A percentile compares a stretch with the other conserved stretches of the same genome.
Evolutionary conservation across 2,888 invertebrate genomes (phyloP).

Genomic region (Zygaena filipendulae): DNA sequence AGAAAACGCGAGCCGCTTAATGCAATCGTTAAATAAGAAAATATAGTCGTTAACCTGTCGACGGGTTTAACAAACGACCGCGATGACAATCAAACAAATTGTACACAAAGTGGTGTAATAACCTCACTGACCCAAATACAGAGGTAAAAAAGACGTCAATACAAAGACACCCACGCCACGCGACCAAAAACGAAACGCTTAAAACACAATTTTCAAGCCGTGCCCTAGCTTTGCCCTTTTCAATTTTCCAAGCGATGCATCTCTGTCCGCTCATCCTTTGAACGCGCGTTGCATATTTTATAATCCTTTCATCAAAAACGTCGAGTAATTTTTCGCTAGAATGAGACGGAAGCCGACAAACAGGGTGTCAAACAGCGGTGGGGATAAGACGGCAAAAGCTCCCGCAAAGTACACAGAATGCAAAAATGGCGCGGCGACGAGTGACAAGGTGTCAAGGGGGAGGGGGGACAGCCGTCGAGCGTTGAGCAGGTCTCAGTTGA

Average conservation of each 20-base stretch:
- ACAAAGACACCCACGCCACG: no score
- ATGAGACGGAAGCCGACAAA: conserved; percentile 51
- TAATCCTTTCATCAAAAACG: conserved; percentile 65
- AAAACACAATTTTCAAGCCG: no score
- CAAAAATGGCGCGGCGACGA: conserved; percentile 67
- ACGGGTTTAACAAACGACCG: conserved; percentile 21
- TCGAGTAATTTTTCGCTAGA: conserved; percentile 53
- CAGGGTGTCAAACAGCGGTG: conserved; percentile 67
- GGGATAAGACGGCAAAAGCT: conserved; percentile 69
- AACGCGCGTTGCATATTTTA: conserved; percentile 22
- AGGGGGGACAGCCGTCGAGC: conserved; percentile 28
- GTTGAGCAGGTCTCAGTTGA: conserved; percentile 44
- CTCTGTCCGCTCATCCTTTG: conserved; percentile 28
- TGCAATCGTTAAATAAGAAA: no score
- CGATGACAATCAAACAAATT: conserved; percentile 23
- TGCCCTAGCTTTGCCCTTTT: conserved; percentile 43
- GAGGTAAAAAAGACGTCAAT: conserved; percentile 18
- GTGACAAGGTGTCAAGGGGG: conserved; percentile 62
- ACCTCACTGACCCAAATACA: background rate
- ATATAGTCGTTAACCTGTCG: conserved; percentile 25
- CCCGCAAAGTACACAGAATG: conserved; percentile 69
- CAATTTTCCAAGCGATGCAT: conserved; percentile 57
- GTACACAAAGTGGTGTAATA: conserved; percentile 3
- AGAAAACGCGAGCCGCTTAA: no score
- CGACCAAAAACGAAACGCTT: no score